Base-by-base conservation (phyloP, 2,888 invertebrate genomes). In the Sycophila texana region DNA sequence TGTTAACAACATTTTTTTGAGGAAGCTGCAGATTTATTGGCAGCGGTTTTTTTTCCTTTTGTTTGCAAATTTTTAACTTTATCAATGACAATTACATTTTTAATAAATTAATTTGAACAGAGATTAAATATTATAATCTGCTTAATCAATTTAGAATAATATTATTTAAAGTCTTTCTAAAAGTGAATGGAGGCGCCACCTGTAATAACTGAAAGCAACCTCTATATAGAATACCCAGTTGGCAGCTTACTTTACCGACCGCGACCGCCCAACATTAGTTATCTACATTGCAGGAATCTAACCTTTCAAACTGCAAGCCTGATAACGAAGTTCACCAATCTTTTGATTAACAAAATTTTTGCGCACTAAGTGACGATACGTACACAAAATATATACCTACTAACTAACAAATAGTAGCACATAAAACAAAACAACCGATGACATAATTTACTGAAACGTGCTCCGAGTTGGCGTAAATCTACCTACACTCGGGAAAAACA, bases 361-460 rank as follows among this genome's bases (percentile, higher is more conserved):
- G 26, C 57, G 30, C 20, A 26, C 39, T 65, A 53, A 20, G 51
- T 58, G 4, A 3, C 18, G 14, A 39, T 39, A 39, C 0, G 39
- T 39, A 39, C 7, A 39, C 7, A 39, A 39, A 39, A 39, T 39
- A 39, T 39, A 7, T 10, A 1, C 39, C 39, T 10, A 0, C 39
- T 39, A 39, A 39, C 10, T 39, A 39, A 39, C 10, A 39, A 39
- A 10, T 10, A 0, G 1, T 10, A 39, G 0, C 10, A 39, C 10
- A 39, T 10, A 39, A 49, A 75, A 12, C 55, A 67, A 75, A 79
- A 75, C 66, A 79, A 75, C 4, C 49, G 75, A 75, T 79, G 75
- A 79, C 79, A 79, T 79, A 79, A 79, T 79, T 75, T 71, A 61
- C 72, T 67, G 66, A 66, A 79, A 66, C 75, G 20, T 60, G 72